A percentile compares a stretch with the other conserved stretches of the same genome.
These are phyloP conservation scores for Eremobia ochroleuca DNA, from an alignment of 2,888 invertebrate genomes.

Conservation along the genomic window DNA sequence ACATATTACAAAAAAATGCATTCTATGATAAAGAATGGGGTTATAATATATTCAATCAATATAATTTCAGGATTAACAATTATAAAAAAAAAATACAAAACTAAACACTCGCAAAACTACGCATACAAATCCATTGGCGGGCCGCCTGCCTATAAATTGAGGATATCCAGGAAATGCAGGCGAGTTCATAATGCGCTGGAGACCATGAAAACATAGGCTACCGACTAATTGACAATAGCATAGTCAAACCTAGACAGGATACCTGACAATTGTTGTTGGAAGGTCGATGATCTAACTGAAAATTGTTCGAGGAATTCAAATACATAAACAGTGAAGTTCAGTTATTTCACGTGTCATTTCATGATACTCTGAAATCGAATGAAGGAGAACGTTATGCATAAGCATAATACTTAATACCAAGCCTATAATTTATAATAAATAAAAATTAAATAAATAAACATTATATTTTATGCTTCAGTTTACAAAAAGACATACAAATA, in stretches of 20 bases:
- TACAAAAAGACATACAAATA: no score
- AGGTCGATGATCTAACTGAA: not conserved
- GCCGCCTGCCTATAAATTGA: slow-evolving; percentile 42
- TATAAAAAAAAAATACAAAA: not conserved
- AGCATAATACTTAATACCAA: not conserved
- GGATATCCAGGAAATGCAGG: slow-evolving; percentile 63
- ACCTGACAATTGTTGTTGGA: slow-evolving; percentile 1
- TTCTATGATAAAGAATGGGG: not conserved
- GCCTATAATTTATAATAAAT: no score
- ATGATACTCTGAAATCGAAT: not conserved
- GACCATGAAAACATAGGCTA: slow-evolving; percentile 54
- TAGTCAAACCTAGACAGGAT: slow-evolving; percentile 29
- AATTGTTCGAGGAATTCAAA: not conserved
- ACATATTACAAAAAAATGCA: not conserved
- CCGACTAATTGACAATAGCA: slow-evolving; percentile 45
- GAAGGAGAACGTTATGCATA: not conserved
- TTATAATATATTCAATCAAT: not conserved
- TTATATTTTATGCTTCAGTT: no score
- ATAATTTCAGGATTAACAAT: not conserved
- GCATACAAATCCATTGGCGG: not conserved
- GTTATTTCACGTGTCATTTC: not conserved
- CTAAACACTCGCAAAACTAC: not conserved
- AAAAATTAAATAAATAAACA: no score
- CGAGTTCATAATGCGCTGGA: slow-evolving; percentile 19
- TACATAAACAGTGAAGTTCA: not conserved